A percentile compares a stretch with the other conserved stretches of the same genome.
phyloP scores from a whole-genome alignment of 2,797 vertebrate genomes.

The Pterois miles region DNA sequence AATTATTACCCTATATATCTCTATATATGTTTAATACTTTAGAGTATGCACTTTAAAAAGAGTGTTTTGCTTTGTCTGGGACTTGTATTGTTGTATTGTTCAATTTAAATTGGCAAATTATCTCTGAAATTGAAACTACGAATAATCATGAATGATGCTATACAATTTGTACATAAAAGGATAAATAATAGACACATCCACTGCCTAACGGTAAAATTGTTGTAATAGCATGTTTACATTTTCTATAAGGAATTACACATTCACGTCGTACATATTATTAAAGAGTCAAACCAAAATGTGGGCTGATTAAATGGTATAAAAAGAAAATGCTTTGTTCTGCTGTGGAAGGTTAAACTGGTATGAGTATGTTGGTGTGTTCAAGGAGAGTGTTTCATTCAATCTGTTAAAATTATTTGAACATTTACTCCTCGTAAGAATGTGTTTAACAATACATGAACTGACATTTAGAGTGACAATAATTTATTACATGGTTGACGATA shows the following conservation, averaged over 20 bases:
- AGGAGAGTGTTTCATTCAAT: neutral
- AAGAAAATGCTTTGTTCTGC: neutral
- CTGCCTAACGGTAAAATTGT: neutral
- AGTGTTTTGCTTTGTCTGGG: neutral
- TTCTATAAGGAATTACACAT: neutral
- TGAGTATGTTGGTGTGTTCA: neutral
- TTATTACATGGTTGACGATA: neutral
- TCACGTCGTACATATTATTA: neutral
- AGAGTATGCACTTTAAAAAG: neutral
- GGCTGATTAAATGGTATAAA: neutral
- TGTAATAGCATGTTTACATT: neutral
- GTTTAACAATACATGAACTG: constrained; percentile 21
- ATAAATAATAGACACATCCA: neutral
- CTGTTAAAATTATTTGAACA: neutral
- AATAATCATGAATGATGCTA: neutral
- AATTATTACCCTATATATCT: too few relatives aligned
- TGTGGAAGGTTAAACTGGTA: neutral
- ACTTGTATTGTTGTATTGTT: neutral
- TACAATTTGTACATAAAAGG: neutral
- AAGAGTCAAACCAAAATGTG: neutral
- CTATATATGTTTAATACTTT: neutral
- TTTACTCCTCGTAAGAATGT: constrained; percentile 20
- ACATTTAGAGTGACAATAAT: neutral
- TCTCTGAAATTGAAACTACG: neutral
- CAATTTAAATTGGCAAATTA: neutral